Percentiles rank a stretch among this genome's conserved stretches.
Evolutionary conservation across 23 tunicate genomes (phyloP).

Genomic region (Aplidium turbinatum): DNA sequence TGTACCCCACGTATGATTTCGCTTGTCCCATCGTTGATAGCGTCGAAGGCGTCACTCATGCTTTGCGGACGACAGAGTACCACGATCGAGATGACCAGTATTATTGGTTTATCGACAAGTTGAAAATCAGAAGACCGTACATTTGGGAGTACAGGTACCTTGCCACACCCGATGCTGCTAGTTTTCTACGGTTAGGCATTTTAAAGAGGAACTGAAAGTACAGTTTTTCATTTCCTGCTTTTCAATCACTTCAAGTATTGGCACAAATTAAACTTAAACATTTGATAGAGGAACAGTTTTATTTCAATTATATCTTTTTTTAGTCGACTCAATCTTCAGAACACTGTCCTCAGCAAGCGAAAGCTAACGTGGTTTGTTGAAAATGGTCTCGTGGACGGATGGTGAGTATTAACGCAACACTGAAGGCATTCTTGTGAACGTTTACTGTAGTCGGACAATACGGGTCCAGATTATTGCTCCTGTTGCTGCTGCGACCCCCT

Average conservation of each 20-base stretch:
- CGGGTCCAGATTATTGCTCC: no score
- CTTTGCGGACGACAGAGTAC: conserved; percentile 93
- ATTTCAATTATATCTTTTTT: conserved; percentile 16
- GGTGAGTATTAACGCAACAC: conserved; percentile 82
- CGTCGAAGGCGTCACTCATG: conserved; percentile 97
- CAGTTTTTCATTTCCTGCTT: no score
- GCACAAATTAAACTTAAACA: background rate
- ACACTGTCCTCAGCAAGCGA: conserved; percentile 94
- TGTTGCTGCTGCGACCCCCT: no score
- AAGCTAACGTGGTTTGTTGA: conserved; percentile 95
- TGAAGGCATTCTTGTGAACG: background rate
- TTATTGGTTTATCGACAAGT: conserved; percentile 95
- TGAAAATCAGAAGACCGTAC: conserved; percentile 78
- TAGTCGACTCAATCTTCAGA: conserved; percentile 95
- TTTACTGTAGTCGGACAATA: no score
- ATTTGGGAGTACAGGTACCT: conserved; percentile 98
- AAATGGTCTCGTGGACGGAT: conserved; percentile 92
- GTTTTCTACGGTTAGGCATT: no score
- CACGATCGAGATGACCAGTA: conserved; percentile 95
- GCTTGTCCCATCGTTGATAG: conserved; percentile 99
- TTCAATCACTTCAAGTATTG: no score
- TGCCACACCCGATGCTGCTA: no score
- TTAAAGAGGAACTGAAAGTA: no score
- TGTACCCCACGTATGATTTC: conserved; percentile 97
- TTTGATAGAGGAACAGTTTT: background rate